phyloP scores from a whole-genome alignment of 2,113 vertebrate genomes.

The Paradoxurus hermaphroditus region DNA sequence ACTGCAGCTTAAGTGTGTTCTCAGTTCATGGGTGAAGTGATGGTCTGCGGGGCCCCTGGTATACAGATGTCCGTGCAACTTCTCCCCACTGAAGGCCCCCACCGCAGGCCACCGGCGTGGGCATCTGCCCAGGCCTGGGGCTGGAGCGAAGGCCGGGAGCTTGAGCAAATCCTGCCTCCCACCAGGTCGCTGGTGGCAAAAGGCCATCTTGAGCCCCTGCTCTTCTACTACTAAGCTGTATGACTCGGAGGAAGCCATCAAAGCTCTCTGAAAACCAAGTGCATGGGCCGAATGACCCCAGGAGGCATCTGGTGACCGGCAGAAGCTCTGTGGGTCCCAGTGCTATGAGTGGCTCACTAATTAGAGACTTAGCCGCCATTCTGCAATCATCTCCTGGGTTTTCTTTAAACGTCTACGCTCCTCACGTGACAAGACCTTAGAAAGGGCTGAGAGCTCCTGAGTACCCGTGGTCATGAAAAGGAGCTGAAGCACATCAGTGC shows the following conservation, averaged over 20 bases:
- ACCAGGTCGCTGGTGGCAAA: neutral
- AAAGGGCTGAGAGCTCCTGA: neutral
- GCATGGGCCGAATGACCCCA: fast-evolving
- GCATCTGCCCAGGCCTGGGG: neutral
- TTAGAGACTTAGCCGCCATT: neutral
- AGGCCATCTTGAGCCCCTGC: neutral
- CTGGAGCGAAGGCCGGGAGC: neutral
- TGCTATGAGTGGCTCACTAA: neutral
- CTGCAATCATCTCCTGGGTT: neutral
- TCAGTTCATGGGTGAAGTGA: neutral
- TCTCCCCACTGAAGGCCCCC: neutral
- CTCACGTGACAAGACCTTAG: neutral
- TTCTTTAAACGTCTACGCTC: neutral
- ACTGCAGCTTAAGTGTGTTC: neutral
- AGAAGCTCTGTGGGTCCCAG: neutral
- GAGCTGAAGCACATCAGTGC: neutral
- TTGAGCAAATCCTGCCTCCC: neutral
- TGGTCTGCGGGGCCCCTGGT: neutral
- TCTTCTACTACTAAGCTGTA: neutral
- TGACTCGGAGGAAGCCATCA: neutral
- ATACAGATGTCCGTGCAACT: fast-evolving
- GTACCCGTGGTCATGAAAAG: neutral
- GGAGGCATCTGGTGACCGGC: fast-evolving
- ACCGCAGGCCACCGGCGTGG: no score
- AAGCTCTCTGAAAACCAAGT: neutral